Conservation (phyloP, 1,140 invertebrate species). For the Zaprionus ornatus region DNA sequence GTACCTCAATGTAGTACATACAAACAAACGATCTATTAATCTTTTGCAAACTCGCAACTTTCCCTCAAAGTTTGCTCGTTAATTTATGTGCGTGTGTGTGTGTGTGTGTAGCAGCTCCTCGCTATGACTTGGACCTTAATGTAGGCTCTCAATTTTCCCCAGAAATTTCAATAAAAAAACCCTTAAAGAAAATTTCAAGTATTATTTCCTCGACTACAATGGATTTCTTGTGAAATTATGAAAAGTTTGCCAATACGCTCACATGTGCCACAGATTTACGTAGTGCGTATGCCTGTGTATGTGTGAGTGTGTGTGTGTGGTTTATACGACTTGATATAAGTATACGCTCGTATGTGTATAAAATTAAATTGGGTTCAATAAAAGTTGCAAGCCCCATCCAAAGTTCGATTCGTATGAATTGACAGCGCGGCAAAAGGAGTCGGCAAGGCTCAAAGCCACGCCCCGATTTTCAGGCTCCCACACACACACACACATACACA, state of each 20-base stretch:
- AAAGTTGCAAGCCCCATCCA: slow-evolving; percentile 34
- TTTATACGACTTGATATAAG: slow-evolving; percentile 1
- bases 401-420: slow-evolving; percentile 31
- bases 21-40: not conserved
- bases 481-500: slow-evolving; percentile 6
- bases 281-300: not conserved
- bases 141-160: not conserved
- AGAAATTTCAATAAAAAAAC: slow-evolving; percentile 1
- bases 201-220: slow-evolving; percentile 8
- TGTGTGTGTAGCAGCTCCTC: not conserved
- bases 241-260: slow-evolving; percentile 5
- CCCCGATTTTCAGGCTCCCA: not conserved
- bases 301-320: not conserved
- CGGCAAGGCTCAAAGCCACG: not conserved
- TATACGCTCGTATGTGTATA: slow-evolving; percentile 16
- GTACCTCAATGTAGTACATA: not conserved
- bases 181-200: slow-evolving; percentile 4
- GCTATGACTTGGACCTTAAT: not conserved
- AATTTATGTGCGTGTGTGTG: not conserved
- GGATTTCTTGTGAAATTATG: slow-evolving; percentile 3
- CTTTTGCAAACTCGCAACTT: not conserved
- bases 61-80: not conserved
- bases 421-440: slow-evolving; percentile 15
- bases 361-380: slow-evolving; percentile 68
- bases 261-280: slow-evolving; percentile 13